A percentile compares a stretch with the other conserved stretches of the same genome.
Conservation (phyloP, 2,888 invertebrate species). For the Petrophora chlorosata region DNA sequence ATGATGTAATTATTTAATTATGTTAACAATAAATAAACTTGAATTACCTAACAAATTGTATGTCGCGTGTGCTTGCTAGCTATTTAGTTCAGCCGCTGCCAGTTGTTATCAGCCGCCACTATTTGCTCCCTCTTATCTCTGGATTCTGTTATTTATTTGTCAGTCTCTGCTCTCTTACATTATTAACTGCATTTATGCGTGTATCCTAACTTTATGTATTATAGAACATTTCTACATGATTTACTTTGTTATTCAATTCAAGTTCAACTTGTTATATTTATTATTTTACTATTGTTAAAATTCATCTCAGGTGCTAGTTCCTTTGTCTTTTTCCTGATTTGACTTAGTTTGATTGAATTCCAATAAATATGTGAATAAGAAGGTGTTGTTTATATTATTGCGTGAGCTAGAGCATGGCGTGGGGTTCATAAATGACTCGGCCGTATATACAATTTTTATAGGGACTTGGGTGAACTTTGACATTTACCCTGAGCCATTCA, state of each 20-base stretch:
- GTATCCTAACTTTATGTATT: slow-evolving; percentile 8
- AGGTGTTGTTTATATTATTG: not conserved
- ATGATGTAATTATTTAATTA: slow-evolving; percentile 45
- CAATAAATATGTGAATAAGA: slow-evolving; percentile 27
- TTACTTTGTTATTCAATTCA: slow-evolving; percentile 31
- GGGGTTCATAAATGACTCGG: no score
- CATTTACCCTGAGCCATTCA: no score
- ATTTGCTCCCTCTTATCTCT: slow-evolving; percentile 46
- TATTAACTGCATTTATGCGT: slow-evolving; percentile 44
- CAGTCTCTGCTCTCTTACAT: slow-evolving; percentile 40
- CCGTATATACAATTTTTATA: no score
- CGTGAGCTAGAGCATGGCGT: no score
- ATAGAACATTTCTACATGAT: slow-evolving; percentile 16
- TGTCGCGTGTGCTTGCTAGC: slow-evolving; percentile 20
- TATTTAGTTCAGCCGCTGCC: slow-evolving; percentile 38
- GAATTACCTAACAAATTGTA: slow-evolving; percentile 21
- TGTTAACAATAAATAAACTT: slow-evolving; percentile 23
- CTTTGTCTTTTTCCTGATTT: slow-evolving; percentile 44
- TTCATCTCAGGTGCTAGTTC: slow-evolving; percentile 50
- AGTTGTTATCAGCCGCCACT: slow-evolving; percentile 47
- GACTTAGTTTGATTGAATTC: slow-evolving; percentile 39
- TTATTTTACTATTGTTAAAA: slow-evolving; percentile 34
- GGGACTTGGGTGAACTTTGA: no score
- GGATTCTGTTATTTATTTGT: slow-evolving; percentile 35
- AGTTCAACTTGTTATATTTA: slow-evolving; percentile 33